These are phyloP conservation scores for Tachuris rubrigastra DNA, from an alignment of 2,113 vertebrate genomes.

Conservation along the genomic window DNA sequence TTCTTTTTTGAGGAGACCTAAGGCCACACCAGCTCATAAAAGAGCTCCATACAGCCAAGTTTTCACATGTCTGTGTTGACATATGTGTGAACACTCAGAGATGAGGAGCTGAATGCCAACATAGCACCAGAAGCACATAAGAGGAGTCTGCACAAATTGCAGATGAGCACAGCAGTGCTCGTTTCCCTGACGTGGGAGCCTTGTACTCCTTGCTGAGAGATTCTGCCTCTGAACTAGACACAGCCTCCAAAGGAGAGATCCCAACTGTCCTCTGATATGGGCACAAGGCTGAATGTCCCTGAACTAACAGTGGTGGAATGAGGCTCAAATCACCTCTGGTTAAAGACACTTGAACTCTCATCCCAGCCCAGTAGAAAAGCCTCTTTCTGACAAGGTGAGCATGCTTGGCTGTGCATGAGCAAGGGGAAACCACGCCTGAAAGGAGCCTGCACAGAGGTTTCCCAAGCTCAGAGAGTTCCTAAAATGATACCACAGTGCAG, in stretches of 20 bases:
- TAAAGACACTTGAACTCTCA: background rate
- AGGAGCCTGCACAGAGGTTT: background rate
- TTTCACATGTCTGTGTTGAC: accelerated
- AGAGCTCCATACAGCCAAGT: background rate
- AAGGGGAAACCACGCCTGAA: background rate
- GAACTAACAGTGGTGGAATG: accelerated
- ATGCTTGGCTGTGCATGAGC: background rate
- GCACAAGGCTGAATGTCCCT: accelerated
- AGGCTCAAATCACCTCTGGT: background rate
- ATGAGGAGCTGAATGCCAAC: background rate
- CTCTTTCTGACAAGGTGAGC: accelerated
- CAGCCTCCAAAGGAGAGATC: background rate
- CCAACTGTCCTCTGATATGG: accelerated
- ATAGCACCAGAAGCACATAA: accelerated
- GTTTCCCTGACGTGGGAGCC: accelerated
- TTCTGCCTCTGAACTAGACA: background rate
- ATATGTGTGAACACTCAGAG: accelerated
- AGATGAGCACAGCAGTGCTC: accelerated
- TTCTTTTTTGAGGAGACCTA: background rate
- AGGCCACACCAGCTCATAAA: background rate
- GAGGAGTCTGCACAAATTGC: background rate
- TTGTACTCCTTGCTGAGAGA: background rate
- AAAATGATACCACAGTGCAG: no score
- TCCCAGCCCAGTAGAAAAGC: background rate
- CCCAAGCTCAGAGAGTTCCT: background rate